Evolutionary conservation across 2,113 vertebrate genomes (phyloP), one percentile per base, ranked within the genome.

Genomic region (Alethe diademata): DNA sequence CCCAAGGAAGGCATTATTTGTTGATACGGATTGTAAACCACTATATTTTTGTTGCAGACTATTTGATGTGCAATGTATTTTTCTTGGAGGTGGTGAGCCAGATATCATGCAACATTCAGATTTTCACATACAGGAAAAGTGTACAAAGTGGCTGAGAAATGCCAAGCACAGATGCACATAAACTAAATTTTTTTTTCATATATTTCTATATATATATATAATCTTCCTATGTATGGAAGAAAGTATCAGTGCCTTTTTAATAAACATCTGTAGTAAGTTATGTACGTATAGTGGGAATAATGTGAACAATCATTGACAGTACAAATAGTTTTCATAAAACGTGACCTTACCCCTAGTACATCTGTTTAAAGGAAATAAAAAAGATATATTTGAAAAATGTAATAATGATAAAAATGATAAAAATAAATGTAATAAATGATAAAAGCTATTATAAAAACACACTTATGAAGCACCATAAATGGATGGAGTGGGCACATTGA

Each of bases 1-100:
- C 88, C 65, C 43, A 71, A 93, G 70, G 60, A 96, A 92, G 71
- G 48, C 67, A 85, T 84, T 90, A 57, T 93, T 90, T 87, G 33
- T 83, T 96, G 93, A 94, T 64, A 92, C 0, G 14, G 57, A 5
- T 94, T 89, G 48, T 89, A 96, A 93, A 87, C 60, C 53, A 71
- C 45, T 79, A 4, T 72, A 86, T 92, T 92, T 92, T 86, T 95
- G 15, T 91, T 92, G 64, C 56, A 93, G 76, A 87, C 13, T 94
- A 50, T 93, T 92, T 85, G 82, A 94, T 87, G 31, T 80, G 38
- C 62, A 91, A 87, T 14, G 0, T 73, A 57, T 92, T 93, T 74
- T 92, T 94, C 38, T 75, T 75, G 38, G 50, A 87, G 56, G 19
- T 43, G 33, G 64, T 87, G 33, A 95, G 45, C 33, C 53, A 93